Evolutionary conservation across 2,113 vertebrate species (phyloP), one percentile per base, ranked within the genome.

Genomic region (Tiliqua scincoides): DNA sequence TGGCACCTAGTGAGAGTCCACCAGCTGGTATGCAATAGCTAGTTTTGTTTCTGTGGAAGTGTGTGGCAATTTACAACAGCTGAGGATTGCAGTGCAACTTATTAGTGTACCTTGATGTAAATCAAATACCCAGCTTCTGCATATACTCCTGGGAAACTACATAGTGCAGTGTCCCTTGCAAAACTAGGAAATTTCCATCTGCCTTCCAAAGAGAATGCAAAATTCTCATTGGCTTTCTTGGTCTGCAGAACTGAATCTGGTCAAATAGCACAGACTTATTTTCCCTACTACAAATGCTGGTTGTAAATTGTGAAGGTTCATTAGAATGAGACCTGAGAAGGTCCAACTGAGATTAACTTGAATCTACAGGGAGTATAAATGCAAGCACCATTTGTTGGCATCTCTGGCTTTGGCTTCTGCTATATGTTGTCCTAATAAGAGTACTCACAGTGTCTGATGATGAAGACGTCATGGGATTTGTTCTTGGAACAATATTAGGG

Each of bases 381-480:
- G 48, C 30, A 21, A 25, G 17, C 84, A 15, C 27, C 2, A 57
- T 63, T 81, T 52, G 37, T 61, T 80, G 70, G 54, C 75, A 20
- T 79, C 32, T 52, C 30, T 87, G 43, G 94, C 93, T 91, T 92
- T 82, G 0, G 84, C 93, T 93, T 93, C 84, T 82, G 89, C 92
- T 95, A 85, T 3, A 0, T 84, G 25, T 94, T 77, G 84, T 90
- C 91, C 59, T 68, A 32, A 54, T 72, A 43, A 54, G 25, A 86
- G 75, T 43, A 61, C 76, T 79, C 27, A 37, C 48, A 14, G 21
- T 9, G 54, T 62, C 37, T 62, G 73, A 77, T 83, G 1, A 71
- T 32, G 0, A 27, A 92, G 87, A 63, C 37, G 84, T 87, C 85
- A 68, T 3, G 82, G 84, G 91, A 87, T 30, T 21, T 0, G 8